Percentiles rank a stretch among this genome's conserved stretches.
Evolutionary conservation across 1,140 invertebrate genomes (phyloP).

Genomic region (Neelides sp.): DNA sequence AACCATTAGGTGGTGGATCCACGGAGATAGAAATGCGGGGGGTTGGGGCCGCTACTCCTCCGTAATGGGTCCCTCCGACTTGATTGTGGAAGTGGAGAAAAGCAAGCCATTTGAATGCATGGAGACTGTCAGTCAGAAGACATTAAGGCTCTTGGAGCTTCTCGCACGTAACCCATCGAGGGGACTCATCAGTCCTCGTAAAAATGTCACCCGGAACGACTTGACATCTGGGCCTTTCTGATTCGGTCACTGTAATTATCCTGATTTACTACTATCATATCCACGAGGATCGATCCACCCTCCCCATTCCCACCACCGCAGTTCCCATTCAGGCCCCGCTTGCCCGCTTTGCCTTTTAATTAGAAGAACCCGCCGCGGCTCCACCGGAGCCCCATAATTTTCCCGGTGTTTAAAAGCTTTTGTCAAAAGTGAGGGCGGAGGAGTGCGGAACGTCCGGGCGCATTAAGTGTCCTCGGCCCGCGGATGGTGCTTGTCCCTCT

Average conservation of each 20-base stretch:
- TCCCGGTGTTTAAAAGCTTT: slow-evolving; percentile 28
- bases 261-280: slow-evolving; percentile 32
- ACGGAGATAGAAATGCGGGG: neutral
- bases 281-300: slow-evolving; percentile 25
- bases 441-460: slow-evolving; percentile 14
- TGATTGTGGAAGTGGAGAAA: slow-evolving; percentile 24
- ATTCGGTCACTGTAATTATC: slow-evolving; percentile 32
- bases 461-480: slow-evolving; percentile 1
- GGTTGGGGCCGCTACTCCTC: neutral
- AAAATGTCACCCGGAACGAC: slow-evolving; percentile 30
- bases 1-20: slow-evolving; percentile 20
- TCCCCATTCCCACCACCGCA: neutral
- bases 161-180: slow-evolving; percentile 27
- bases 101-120: slow-evolving; percentile 32
- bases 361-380: too few relatives aligned
- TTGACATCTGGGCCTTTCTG: slow-evolving; percentile 32
- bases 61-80: slow-evolving; percentile 6
- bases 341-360: neutral
- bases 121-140: slow-evolving; percentile 30
- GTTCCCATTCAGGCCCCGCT: neutral
- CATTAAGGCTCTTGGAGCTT: slow-evolving; percentile 22
- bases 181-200: slow-evolving; percentile 29
- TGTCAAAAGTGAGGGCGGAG: slow-evolving; percentile 22
- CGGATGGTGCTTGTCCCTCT: slow-evolving; percentile 21
- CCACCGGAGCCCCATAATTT: slow-evolving; percentile 21